These are phyloP conservation scores for Acleris holmiana DNA, from an alignment of 2,888 invertebrate species.

Conservation along the genomic window DNA sequence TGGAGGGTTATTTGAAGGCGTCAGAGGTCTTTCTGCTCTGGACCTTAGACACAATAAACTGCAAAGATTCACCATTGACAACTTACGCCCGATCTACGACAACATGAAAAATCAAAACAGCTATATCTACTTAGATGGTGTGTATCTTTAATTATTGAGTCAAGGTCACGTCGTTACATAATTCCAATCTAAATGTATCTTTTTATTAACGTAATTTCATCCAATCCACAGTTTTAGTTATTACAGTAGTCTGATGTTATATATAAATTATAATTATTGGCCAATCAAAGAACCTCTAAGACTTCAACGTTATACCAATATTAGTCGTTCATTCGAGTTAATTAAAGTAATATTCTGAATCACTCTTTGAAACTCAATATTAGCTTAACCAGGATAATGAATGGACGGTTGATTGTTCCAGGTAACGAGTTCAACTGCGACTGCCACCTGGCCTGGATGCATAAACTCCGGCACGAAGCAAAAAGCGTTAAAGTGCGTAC, in stretches of 20 bases:
- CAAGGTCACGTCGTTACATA: neutral
- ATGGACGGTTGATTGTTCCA: conserved; percentile 77
- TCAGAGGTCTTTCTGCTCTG: conserved; percentile 88
- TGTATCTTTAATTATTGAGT: conserved; percentile 53
- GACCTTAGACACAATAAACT: conserved; percentile 91
- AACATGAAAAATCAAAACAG: conserved; percentile 90
- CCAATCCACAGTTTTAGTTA: neutral
- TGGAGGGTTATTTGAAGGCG: conserved; percentile 88
- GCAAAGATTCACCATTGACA: conserved; percentile 89
- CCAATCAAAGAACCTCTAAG: conserved; percentile 6
- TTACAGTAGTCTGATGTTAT: neutral
- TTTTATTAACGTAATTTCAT: too few relatives aligned
- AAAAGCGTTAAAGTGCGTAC: conserved; percentile 88
- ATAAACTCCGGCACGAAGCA: conserved; percentile 90
- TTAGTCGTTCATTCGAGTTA: neutral
- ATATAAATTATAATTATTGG: neutral
- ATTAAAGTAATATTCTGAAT: conserved; percentile 2
- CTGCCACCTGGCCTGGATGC: conserved; percentile 93
- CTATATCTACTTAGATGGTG: conserved; percentile 90
- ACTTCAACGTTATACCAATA: conserved; percentile 3
- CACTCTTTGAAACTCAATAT: conserved; percentile 11
- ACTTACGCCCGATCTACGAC: conserved; percentile 89
- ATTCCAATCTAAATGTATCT: neutral
- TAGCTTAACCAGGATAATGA: conserved; percentile 11
- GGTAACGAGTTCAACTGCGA: conserved; percentile 93